Conservation (phyloP, 1,140 invertebrate genomes). For the Mamestra configurata region DNA sequence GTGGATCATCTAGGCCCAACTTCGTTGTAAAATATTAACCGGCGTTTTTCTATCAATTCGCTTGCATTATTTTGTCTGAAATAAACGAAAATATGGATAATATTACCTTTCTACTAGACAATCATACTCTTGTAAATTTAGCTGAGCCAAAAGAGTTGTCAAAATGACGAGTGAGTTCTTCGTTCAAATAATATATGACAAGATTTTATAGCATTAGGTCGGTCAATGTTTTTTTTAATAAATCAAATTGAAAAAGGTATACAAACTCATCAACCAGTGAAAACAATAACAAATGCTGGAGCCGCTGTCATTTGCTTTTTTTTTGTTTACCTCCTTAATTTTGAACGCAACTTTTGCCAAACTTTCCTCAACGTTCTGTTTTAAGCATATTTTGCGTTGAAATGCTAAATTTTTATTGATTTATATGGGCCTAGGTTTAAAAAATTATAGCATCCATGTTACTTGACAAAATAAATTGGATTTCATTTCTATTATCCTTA, state of each 20-base stretch:
- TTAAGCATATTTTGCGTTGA: background rate
- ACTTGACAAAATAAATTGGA: too few relatives aligned
- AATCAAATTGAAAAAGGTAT: too few relatives aligned
- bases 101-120: slow-evolving; percentile 75
- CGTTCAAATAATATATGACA: slow-evolving; percentile 47
- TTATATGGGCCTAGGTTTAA: too few relatives aligned
- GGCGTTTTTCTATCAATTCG: slow-evolving; percentile 34
- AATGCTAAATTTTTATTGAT: background rate
- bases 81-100: slow-evolving; percentile 64
- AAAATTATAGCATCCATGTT: too few relatives aligned
- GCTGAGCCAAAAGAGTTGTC: slow-evolving; percentile 76
- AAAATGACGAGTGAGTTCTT: slow-evolving; percentile 62
- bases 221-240: slow-evolving; percentile 3
- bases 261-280: too few relatives aligned
- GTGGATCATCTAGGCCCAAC: slow-evolving; percentile 21
- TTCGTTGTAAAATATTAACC: slow-evolving; percentile 52
- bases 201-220: slow-evolving; percentile 25
- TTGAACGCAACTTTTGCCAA: background rate
- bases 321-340: background rate
- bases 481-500: too few relatives aligned
- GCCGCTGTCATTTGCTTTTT: background rate
- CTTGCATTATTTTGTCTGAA: slow-evolving; percentile 46
- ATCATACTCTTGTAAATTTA: slow-evolving; percentile 86
- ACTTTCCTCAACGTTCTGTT: background rate
- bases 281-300: too few relatives aligned